Evolutionary conservation across 1,140 invertebrate genomes (phyloP), one percentile per base, ranked within the genome.

Genomic region (Harlomillsia oculata): DNA sequence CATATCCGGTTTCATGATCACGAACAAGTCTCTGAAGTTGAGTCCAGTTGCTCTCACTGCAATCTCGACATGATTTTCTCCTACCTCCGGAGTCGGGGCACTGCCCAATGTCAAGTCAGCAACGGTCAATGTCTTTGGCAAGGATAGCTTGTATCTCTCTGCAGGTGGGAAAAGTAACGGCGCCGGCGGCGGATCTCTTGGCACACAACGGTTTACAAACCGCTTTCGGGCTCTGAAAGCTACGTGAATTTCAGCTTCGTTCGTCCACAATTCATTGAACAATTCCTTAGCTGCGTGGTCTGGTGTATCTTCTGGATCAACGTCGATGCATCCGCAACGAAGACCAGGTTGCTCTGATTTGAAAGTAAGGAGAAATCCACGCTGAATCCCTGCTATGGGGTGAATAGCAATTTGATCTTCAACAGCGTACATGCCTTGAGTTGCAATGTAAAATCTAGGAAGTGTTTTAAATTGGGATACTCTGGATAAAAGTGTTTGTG

Each of bases 391-490:
- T 29, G 37, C 28, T 3, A 29, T 32, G 16, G 55, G 32, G 32
- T 58, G 30, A 1, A 21, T 41, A 14, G 55, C 8, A 13, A 26
- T 37, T 29, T 46, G 13, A 34, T 62, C 60, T 1, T 32, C 55
- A 1, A 54, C 44, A 36, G 25, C 45, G 18, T 52, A 29, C 0
- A 53, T 18, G 8, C 60, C 60, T 9, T 34, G 23, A 0, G 60
- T 50, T 13, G 58, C 37, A 5, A 62, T 5, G n/a, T 57, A 29
- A 28, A 62, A 21, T 23, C 45, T 48, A 18, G 60, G 60, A 5
- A 50, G 34, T 3, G 20, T 34, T 18, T 39, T 53, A 14, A 53
- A 46, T n/a, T n/a, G n/a, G n/a, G n/a, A n/a, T 4, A 9, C 5
- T n/a, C 32, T n/a, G 18, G 34, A 39, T 23, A 52, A 26, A 21